phyloP scores from a whole-genome alignment of 1,140 invertebrate genomes.

The Rhysida immarginata region DNA sequence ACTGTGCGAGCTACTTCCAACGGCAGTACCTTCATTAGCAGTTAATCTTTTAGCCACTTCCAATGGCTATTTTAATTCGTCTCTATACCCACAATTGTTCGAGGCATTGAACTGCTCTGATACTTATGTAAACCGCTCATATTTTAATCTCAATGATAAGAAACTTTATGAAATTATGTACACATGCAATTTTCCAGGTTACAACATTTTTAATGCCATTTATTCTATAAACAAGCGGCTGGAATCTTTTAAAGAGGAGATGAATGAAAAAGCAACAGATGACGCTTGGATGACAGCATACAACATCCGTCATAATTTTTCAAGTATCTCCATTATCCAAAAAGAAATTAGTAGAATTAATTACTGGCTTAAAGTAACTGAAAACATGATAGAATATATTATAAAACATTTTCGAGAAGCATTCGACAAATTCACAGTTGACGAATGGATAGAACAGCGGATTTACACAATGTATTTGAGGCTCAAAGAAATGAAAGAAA shows the following conservation, averaged over 20 bases:
- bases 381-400: slow-evolving; percentile 18
- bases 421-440: slow-evolving; percentile 24
- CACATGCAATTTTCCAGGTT: slow-evolving; percentile 24
- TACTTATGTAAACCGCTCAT: slow-evolving; percentile 30
- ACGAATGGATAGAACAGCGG: slow-evolving; percentile 26
- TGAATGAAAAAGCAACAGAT: slow-evolving; percentile 18
- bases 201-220: slow-evolving; percentile 21
- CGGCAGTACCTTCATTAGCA: slow-evolving; percentile 57
- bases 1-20: slow-evolving; percentile 81
- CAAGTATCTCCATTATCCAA: slow-evolving; percentile 27
- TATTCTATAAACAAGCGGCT: slow-evolving; percentile 17
- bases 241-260: slow-evolving; percentile 17
- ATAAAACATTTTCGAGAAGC: slow-evolving; percentile 19
- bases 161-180: slow-evolving; percentile 23
- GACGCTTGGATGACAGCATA: slow-evolving; percentile 28
- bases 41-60: slow-evolving; percentile 40
- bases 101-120: slow-evolving; percentile 16
- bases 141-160: slow-evolving; percentile 22
- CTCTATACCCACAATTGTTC: slow-evolving; percentile 39
- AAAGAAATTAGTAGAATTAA: slow-evolving; percentile 18
- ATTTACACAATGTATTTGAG: slow-evolving; percentile 26
- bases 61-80: slow-evolving; percentile 44
- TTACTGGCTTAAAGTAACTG: slow-evolving; percentile 15
- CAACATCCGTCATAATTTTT: slow-evolving; percentile 25
- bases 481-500: background rate